phyloP scores from a whole-genome alignment of 2,797 vertebrate genomes.

The Nasua narica region DNA sequence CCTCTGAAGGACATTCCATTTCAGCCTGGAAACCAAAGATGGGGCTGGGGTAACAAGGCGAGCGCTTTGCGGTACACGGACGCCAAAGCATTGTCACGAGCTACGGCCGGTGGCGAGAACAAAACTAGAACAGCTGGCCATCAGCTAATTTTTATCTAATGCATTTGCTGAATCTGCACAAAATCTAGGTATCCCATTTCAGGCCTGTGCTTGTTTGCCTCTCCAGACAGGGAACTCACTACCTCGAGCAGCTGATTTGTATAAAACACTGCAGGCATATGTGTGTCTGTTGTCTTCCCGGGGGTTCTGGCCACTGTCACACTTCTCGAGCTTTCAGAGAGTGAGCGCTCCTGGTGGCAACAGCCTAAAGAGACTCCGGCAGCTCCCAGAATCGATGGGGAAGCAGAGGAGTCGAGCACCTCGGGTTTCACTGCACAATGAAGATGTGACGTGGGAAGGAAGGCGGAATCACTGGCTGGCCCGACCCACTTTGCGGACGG shows the following conservation, averaged over 20 bases:
- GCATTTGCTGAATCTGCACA: neutral
- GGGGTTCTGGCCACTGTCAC: accelerated
- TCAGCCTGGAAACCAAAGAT: neutral
- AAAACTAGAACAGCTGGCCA: accelerated
- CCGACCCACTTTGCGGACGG: accelerated
- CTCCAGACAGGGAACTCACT: neutral
- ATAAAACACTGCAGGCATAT: neutral
- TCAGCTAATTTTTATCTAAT: neutral
- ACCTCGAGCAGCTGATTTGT: neutral
- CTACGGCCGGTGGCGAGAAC: accelerated
- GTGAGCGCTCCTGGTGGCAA: no score
- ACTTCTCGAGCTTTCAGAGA: neutral
- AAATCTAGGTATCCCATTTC: neutral
- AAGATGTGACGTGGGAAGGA: neutral
- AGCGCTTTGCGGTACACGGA: neutral
- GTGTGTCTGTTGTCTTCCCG: neutral
- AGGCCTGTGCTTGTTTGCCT: neutral
- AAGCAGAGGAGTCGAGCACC: neutral
- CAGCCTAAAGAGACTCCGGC: neutral
- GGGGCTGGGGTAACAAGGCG: neutral
- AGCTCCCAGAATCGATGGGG: neutral
- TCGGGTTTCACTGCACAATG: accelerated
- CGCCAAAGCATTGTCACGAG: neutral
- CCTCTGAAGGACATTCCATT: neutral
- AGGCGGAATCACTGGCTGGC: accelerated